Evolutionary conservation across 1,140 invertebrate species (phyloP), one percentile per base, ranked within the genome.

Genomic region (Trichonephila clavipes): DNA sequence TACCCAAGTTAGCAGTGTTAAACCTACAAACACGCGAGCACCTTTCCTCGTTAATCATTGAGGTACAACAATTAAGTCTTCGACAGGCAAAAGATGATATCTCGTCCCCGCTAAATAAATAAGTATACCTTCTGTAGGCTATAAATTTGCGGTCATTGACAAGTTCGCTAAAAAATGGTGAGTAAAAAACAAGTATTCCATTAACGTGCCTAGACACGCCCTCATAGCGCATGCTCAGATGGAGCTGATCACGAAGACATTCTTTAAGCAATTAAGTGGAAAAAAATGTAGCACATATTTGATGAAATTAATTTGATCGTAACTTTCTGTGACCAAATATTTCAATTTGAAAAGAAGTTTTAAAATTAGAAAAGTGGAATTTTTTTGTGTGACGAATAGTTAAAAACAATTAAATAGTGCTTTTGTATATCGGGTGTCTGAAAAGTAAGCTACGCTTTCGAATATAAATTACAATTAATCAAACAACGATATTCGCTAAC

Each of bases 81-180:
- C 64, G 88, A 72, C 64, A 89, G 44, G 51, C n/a, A 2, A 69
- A 7, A 89, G 88, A 89, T 89, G 64, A 89, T 89, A 89, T 89
- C 88, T 51, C 66, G 24, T 34, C 88, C n/a, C n/a, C 21, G 64
- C 40, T 89, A 89, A 89, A 89, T 89, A 89, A 89, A 89, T 89
- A 89, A 89, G 66, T 51, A 58, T 72, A 72, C 28, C n/a, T 51
- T 89, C 44, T 19, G 18, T 72, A 28, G 16, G 21, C 34, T 40
- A 89, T 89, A 72, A 72, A 89, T 89, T 89, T 72, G 51, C 14
- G 88, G 44, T 89, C 64, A 89, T 89, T 66, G 64, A 89, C 64
- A 89, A 51, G 64, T 66, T 89, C 51, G 21, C 21, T 69, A 24
- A 58, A 89, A 77, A 72, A 72, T 58, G 18, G n/a, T 3, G 24